Conservation (phyloP, 2,888 invertebrate species). For the Phalera bucephala region DNA sequence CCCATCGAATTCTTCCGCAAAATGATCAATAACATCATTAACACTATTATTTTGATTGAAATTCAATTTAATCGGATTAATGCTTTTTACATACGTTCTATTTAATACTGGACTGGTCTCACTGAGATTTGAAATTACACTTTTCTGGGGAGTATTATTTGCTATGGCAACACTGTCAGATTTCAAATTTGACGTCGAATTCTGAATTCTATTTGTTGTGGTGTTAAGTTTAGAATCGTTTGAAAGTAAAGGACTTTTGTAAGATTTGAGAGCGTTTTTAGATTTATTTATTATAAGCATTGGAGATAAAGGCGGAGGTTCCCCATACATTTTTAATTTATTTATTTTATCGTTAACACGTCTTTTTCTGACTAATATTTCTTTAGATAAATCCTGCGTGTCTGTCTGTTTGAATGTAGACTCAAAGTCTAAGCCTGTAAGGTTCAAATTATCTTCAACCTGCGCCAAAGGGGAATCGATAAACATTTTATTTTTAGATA, state of each 20-base stretch:
- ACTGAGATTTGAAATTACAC: slow-evolving; percentile 12
- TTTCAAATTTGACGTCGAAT: not conserved
- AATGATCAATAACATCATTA: slow-evolving; percentile 47
- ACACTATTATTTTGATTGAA: slow-evolving; percentile 35
- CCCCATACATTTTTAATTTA: slow-evolving; percentile 77
- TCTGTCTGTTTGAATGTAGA: slow-evolving; percentile 64
- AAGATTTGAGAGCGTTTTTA: slow-evolving; percentile 57
- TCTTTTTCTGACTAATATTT: slow-evolving; percentile 49
- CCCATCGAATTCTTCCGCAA: slow-evolving; percentile 66
- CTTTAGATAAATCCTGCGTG: slow-evolving; percentile 51
- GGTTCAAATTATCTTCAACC: slow-evolving; percentile 50
- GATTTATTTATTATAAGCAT: slow-evolving; percentile 66
- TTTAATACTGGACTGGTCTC: slow-evolving; percentile 51
- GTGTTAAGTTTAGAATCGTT: slow-evolving; percentile 11
- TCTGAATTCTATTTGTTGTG: slow-evolving; percentile 5
- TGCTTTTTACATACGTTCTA: slow-evolving; percentile 46
- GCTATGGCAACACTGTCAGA: slow-evolving; percentile 36
- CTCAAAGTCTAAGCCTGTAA: slow-evolving; percentile 72
- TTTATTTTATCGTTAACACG: slow-evolving; percentile 69
- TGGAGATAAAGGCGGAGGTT: slow-evolving; percentile 80
- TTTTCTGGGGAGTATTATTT: slow-evolving; percentile 28
- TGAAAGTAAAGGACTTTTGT: slow-evolving; percentile 59
- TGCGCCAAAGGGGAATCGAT: slow-evolving; percentile 55
- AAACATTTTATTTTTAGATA: slow-evolving; percentile 52
- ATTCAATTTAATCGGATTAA: slow-evolving; percentile 50